Base-by-base conservation (phyloP, 2,888 invertebrate genomes). In the Scaptomyza tumidula region DNA sequence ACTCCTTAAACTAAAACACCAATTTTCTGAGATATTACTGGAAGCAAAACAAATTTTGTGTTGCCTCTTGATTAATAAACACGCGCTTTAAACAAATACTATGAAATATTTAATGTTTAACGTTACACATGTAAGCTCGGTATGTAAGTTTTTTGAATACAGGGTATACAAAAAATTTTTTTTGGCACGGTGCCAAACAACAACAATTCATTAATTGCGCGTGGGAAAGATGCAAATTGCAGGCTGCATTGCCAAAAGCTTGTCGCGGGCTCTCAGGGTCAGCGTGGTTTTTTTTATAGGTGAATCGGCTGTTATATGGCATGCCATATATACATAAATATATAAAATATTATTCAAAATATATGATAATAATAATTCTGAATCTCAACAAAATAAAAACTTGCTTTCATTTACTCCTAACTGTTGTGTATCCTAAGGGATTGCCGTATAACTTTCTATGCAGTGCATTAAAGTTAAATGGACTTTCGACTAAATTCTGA, bases 381-480 rank as follows among this genome's bases (percentile, higher is more conserved):
- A 65, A 72, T 75, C 70, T 37, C 45, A 65, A 48, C 67, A 49
- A 67, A 56, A 59, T 68, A 63, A 67, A 70, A 61, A 65, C 48
- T 63, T 46, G 44, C 2, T 11, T 16, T 3, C 35, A 35, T 48
- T 16, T 41, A 9, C 4, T 16, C 9, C 24, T 50, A 33, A 10
- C 62, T 46, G 56, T 33, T 46, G 53, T 57, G 24, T 24, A 5
- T 24, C 24, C 54, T 39, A 45, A 71, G 35, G 52, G 44, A 70
- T 63, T 60, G 54, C 46, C 45, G 39, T 60, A 60, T 67, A 80
- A 57, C 64, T 67, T 78, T 64, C 67, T 67, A 48, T 56, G 54
- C 57, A 82, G 80, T 81, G 71, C 71, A 78, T 82, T 85, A 80
- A 80, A 78, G 80, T 73, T 70, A 80, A 85, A 82, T 82, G 75